Evolutionary conservation across 2,888 invertebrate species (phyloP).

Genomic region (Augiades crinisus): DNA sequence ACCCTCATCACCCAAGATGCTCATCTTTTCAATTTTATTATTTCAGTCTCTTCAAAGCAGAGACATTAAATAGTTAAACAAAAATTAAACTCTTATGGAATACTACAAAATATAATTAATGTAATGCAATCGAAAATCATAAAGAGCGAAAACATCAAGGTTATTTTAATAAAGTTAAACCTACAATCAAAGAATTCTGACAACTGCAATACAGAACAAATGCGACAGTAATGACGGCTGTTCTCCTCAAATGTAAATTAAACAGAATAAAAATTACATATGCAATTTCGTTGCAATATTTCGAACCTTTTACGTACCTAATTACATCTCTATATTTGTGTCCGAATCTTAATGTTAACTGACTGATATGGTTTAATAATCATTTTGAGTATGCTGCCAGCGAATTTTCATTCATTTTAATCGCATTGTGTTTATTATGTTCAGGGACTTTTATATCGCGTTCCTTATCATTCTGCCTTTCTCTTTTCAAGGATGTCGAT

Average conservation of each 20-base stretch:
- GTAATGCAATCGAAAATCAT: no score
- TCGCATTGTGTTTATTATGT: conserved; percentile 9
- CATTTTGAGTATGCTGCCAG: not conserved
- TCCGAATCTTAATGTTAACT: conserved; percentile 13
- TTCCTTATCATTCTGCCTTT: conserved; percentile 19
- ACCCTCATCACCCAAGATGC: no score
- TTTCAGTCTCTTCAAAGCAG: no score
- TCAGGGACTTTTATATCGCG: conserved; percentile 5
- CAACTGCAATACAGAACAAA: conserved; percentile 6
- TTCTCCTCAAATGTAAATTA: conserved; percentile 1
- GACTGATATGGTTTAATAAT: conserved; percentile 19
- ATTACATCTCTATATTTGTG: conserved; percentile 19
- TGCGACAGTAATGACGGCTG: conserved; percentile 4
- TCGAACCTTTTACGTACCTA: conserved; percentile 17
- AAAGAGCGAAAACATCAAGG: not conserved
- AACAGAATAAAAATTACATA: conserved; percentile 20
- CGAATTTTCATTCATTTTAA: conserved; percentile 11
- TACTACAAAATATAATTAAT: no score
- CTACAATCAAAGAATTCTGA: conserved; percentile 19
- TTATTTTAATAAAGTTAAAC: conserved; percentile 4
- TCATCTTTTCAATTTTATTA: no score
- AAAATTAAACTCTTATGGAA: no score
- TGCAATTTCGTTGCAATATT: conserved; percentile 12
- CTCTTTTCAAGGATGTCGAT: conserved; percentile 18
- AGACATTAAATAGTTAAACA: no score